Evolutionary conservation across 1,140 invertebrate species (phyloP).

Genomic region (Nasonia longicornis): DNA sequence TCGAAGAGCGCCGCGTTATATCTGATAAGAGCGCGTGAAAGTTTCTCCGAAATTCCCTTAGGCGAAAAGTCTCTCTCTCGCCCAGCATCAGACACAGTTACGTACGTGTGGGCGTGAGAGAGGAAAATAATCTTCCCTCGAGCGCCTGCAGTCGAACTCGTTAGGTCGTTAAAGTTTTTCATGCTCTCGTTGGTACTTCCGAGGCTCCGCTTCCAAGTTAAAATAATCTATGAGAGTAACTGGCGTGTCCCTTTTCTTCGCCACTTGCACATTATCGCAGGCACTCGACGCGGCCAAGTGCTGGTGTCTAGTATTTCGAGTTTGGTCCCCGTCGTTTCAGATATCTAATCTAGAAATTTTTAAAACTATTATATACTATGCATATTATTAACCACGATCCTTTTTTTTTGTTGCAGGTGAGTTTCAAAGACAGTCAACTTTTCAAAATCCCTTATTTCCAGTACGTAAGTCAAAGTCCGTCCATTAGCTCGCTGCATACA

Average conservation of each 20-base stretch:
- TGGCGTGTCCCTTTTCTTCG: neutral
- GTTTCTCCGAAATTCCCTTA: conserved; percentile 1
- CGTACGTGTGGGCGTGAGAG: neutral
- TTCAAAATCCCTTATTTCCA: neutral
- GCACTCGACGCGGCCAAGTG: neutral
- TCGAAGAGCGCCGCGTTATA: neutral
- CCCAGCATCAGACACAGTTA: neutral
- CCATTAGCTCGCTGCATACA: neutral
- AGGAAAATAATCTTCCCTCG: conserved; percentile 1
- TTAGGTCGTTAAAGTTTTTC: conserved; percentile 34
- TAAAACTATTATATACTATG: too few species aligned
- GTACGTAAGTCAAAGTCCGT: neutral
- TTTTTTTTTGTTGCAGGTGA: conserved; percentile 35
- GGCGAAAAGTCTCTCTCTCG: neutral
- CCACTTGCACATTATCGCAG: neutral
- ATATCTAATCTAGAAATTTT: too few species aligned
- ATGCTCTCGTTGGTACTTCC: neutral
- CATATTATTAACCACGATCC: too few species aligned
- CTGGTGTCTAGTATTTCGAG: neutral
- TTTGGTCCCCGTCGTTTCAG: too few species aligned
- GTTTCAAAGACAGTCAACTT: neutral
- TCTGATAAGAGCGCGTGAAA: neutral
- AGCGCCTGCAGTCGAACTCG: conserved; percentile 4
- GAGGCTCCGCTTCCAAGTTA: conserved; percentile 3
- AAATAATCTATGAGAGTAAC: conserved; percentile 15